A percentile compares a stretch with the other conserved stretches of the same genome.
phyloP scores from a whole-genome alignment of 2,888 invertebrate species.

The Cerastis leucographa region DNA sequence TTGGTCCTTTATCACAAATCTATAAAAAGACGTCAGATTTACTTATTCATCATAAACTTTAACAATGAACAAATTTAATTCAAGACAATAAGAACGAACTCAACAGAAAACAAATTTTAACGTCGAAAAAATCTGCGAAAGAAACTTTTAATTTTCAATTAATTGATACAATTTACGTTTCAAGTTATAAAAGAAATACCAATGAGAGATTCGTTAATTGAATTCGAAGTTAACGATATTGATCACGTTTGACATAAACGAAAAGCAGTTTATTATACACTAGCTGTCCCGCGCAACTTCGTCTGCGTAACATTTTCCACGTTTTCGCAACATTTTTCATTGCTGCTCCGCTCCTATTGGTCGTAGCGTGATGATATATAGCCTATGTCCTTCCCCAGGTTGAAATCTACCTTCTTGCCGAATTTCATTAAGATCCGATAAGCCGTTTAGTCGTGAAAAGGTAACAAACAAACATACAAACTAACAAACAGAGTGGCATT shows the following conservation, averaged over 20 bases:
- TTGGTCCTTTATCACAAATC: neutral
- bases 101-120: slow-evolving; percentile 26
- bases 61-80: slow-evolving; percentile 35
- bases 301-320: no score
- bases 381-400: no score
- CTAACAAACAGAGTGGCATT: no score
- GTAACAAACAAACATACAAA: no score
- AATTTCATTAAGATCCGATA: no score
- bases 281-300: no score
- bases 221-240: slow-evolving; percentile 35
- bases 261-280: slow-evolving; percentile 46
- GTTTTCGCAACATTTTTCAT: no score
- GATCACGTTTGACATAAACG: slow-evolving; percentile 30
- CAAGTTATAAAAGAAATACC: slow-evolving; percentile 31
- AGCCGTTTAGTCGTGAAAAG: no score
- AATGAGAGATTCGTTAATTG: slow-evolving; percentile 44
- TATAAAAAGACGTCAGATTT: slow-evolving; percentile 22
- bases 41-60: slow-evolving; percentile 29
- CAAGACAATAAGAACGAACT: slow-evolving; percentile 12
- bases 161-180: slow-evolving; percentile 44
- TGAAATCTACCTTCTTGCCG: no score
- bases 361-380: no score
- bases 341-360: no score
- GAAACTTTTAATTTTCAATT: slow-evolving; percentile 44
- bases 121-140: slow-evolving; percentile 12